Conservation (phyloP, 2,797 vertebrate species). For the Tenualosa ilisha region DNA sequence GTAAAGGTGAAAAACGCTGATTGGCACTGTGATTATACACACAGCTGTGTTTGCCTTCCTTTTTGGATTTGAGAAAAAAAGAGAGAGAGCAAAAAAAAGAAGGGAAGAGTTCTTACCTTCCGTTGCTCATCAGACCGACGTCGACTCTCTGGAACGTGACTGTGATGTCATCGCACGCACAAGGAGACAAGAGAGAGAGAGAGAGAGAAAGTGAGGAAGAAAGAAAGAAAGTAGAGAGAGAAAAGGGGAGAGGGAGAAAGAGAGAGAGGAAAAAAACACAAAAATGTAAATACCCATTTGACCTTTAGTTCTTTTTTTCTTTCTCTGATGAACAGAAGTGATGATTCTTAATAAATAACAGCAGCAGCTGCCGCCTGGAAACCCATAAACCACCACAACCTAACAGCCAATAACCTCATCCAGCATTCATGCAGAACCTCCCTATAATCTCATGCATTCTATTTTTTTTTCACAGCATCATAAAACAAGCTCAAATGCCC, state of each 20-base stretch:
- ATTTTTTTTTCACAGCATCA: not conserved
- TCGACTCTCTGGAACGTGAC: conserved; percentile 99
- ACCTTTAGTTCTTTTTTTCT: not conserved
- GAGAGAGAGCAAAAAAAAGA: not conserved
- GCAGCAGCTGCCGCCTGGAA: not conserved
- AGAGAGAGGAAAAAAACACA: not conserved
- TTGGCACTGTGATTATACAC: conserved; percentile 45
- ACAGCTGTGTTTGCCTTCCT: conserved; percentile 26
- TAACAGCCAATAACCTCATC: not conserved
- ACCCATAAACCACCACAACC: not conserved
- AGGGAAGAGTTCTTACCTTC: conserved; percentile 80
- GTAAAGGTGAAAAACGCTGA: conserved; percentile 44
- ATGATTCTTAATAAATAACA: not conserved
- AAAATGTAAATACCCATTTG: not conserved
- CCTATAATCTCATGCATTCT: not conserved
- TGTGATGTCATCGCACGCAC: conserved; percentile 57
- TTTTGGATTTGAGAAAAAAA: conserved; percentile 14
- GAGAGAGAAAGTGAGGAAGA: not conserved
- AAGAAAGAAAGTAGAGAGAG: conserved; percentile 17
- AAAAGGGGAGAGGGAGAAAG: not conserved
- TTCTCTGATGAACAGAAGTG: not conserved
- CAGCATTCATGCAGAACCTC: not conserved
- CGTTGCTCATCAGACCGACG: conserved; percentile 98
- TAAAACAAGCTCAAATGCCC: conserved; percentile 6
- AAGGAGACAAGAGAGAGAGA: conserved; percentile 6